Evolutionary conservation across 2,888 invertebrate genomes (phyloP).

Genomic region (Agonum fuliginosum): DNA sequence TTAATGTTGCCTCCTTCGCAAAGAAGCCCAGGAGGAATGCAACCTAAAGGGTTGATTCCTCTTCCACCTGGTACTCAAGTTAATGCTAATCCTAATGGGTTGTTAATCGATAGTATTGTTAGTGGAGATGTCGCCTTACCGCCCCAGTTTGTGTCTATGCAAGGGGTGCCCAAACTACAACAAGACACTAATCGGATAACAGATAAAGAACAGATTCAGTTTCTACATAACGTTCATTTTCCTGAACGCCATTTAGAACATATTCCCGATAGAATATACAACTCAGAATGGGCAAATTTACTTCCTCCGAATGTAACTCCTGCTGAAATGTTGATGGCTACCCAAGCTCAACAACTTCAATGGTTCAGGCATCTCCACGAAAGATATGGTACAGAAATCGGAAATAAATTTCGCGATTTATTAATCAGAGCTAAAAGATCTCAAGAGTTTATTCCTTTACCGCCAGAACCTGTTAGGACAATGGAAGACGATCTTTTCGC

Average conservation of each 20-base stretch:
- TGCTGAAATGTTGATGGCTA: slow-evolving; percentile 76
- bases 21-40: slow-evolving; percentile 57
- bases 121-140: slow-evolving; percentile 72
- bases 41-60: slow-evolving; percentile 61
- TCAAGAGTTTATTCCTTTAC: slow-evolving; percentile 64
- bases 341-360: slow-evolving; percentile 74
- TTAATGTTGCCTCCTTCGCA: slow-evolving; percentile 49
- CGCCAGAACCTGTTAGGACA: slow-evolving; percentile 64
- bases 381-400: slow-evolving; percentile 75
- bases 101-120: slow-evolving; percentile 56
- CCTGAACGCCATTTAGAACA: slow-evolving; percentile 69
- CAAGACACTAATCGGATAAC: slow-evolving; percentile 66
- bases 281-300: slow-evolving; percentile 70
- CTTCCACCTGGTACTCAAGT: slow-evolving; percentile 60
- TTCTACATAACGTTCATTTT: slow-evolving; percentile 77
- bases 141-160: slow-evolving; percentile 67
- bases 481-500: slow-evolving; percentile 65
- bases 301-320: slow-evolving; percentile 76
- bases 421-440: slow-evolving; percentile 65
- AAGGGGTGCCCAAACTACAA: slow-evolving; percentile 56
- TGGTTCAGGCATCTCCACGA: slow-evolving; percentile 77
- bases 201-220: slow-evolving; percentile 75
- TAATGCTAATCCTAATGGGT: slow-evolving; percentile 63
- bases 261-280: slow-evolving; percentile 64
- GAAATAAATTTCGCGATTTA: slow-evolving; percentile 75